A percentile compares a stretch with the other conserved stretches of the same genome.
Evolutionary conservation across 2,113 vertebrate species (phyloP).

Genomic region (Ptyas mucosa): DNA sequence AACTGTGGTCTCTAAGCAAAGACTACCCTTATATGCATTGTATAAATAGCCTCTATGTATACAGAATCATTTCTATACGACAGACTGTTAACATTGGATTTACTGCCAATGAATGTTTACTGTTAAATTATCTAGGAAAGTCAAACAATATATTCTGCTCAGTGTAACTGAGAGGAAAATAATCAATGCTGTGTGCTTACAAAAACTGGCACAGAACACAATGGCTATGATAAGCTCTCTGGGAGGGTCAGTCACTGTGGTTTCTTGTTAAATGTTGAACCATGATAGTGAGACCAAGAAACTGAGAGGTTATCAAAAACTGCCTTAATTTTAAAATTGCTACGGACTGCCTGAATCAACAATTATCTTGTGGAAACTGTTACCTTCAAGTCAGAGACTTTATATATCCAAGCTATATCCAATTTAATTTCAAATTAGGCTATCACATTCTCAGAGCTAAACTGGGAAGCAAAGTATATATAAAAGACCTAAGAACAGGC

Average conservation of each 20-base stretch:
- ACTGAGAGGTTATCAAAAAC: slow-evolving; percentile 51
- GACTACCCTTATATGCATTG: slow-evolving; percentile 8
- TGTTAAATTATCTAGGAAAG: slow-evolving; percentile 58
- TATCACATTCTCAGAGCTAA: neutral
- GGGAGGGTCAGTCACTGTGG: neutral
- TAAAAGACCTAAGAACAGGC: neutral
- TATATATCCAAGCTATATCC: neutral
- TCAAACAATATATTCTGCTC: slow-evolving; percentile 61
- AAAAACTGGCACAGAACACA: slow-evolving; percentile 59
- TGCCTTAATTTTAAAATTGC: slow-evolving; percentile 27
- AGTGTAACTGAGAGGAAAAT: slow-evolving; percentile 23
- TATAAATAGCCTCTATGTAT: slow-evolving; percentile 41
- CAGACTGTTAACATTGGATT: slow-evolving; percentile 53
- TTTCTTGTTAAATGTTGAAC: slow-evolving; percentile 23
- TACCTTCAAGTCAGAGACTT: neutral
- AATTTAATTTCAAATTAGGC: neutral
- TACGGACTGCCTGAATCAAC: neutral
- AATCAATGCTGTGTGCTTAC: slow-evolving; percentile 64
- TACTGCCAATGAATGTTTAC: slow-evolving; percentile 57
- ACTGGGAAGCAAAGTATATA: neutral
- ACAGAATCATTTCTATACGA: slow-evolving; percentile 26
- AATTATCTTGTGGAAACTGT: neutral
- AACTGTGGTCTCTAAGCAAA: neutral
- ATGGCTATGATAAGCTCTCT: slow-evolving; percentile 48
- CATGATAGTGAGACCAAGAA: slow-evolving; percentile 38